phyloP scores from a whole-genome alignment of 2,888 invertebrate genomes.

The Mesoligia furuncula region DNA sequence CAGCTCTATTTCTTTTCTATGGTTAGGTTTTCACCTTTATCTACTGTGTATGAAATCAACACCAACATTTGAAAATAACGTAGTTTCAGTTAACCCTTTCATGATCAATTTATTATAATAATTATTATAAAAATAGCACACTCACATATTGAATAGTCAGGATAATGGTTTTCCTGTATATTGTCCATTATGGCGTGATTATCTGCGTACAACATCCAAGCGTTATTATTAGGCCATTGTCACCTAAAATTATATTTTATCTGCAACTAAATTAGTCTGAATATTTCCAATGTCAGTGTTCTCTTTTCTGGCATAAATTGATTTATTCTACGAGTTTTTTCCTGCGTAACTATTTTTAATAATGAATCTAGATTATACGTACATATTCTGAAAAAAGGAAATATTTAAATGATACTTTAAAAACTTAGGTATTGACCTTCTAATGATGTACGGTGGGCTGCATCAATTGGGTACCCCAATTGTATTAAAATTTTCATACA shows the following conservation, averaged over 20 bases:
- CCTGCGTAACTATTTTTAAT: background rate
- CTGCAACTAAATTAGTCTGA: constrained; percentile 15
- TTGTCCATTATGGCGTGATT: constrained; percentile 11
- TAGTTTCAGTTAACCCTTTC: background rate
- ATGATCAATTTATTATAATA: background rate
- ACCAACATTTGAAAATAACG: background rate
- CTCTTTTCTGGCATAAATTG: background rate
- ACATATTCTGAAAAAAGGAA: background rate
- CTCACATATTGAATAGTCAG: constrained; percentile 22
- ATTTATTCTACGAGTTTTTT: background rate
- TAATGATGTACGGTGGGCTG: too few relatives aligned
- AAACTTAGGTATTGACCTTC: too few relatives aligned
- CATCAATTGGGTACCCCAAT: too few relatives aligned
- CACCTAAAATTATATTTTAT: constrained; percentile 30
- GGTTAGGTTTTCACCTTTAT: background rate
- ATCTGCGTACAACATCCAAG: background rate
- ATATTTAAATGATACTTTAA: background rate
- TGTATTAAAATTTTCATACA: too few relatives aligned
- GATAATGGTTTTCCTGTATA: constrained; percentile 33
- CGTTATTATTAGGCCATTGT: constrained; percentile 24
- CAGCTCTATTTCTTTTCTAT: background rate
- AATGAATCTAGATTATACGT: background rate
- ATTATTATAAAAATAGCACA: constrained; percentile 9
- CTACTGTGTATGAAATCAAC: background rate
- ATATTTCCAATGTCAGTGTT: background rate